Conservation (phyloP, 2,888 invertebrate species). For the Ramazzottius varieornatus region DNA sequence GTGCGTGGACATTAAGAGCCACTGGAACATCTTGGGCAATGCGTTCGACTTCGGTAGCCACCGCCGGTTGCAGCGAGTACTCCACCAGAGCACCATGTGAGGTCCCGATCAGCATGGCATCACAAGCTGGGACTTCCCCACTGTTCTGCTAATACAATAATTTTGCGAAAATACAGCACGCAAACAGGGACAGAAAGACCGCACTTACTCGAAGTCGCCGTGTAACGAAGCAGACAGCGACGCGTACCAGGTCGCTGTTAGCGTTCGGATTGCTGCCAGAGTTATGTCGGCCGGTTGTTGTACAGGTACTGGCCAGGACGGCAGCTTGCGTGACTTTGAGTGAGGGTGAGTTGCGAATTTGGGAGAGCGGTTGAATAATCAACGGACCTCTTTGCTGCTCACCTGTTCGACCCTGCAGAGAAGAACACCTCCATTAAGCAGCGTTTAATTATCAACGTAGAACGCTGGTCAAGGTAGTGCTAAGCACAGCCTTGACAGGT, state of each 20-base stretch:
- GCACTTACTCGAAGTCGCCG: conserved; percentile 38
- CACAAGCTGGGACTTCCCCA: conserved; percentile 16
- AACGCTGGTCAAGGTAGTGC: too few relatives aligned
- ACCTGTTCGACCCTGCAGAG: too few relatives aligned
- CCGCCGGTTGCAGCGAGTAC: conserved; percentile 45
- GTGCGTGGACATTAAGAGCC: conserved; percentile 55
- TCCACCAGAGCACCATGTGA: conserved; percentile 62
- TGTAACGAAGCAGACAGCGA: conserved; percentile 50
- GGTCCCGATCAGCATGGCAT: conserved; percentile 67
- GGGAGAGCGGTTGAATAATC: neutral
- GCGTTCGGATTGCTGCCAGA: conserved; percentile 3
- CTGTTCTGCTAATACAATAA: neutral
- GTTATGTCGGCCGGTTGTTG: conserved; percentile 9
- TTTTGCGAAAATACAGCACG: neutral
- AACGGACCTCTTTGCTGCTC: neutral
- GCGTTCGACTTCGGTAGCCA: neutral
- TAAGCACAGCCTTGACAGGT: too few relatives aligned
- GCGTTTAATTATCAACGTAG: too few relatives aligned
- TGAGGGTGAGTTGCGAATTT: neutral
- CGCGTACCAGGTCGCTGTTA: conserved; percentile 42
- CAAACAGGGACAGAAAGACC: neutral
- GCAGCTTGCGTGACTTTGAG: neutral
- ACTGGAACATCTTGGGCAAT: conserved; percentile 46
- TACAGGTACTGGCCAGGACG: too few relatives aligned
- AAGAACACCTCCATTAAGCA: too few relatives aligned